A percentile compares a stretch with the other conserved stretches of the same genome.
Conservation (phyloP, 1,140 invertebrate species). For the Lepidurus packardi region DNA sequence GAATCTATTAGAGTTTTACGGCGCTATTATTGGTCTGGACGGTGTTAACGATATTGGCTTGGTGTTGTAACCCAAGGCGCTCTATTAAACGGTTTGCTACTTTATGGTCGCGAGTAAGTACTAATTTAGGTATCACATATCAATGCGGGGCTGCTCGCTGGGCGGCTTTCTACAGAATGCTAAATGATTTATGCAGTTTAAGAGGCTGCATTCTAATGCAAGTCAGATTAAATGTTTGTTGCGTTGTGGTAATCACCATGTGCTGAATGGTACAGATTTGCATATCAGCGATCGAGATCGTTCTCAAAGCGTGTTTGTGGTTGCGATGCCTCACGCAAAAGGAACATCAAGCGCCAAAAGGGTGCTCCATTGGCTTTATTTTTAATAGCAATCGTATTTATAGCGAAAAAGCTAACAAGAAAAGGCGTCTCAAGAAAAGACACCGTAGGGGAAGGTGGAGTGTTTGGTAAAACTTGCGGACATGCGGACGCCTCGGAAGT, state of each 20-base stretch:
- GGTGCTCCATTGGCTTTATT: background rate
- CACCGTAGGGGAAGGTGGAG: conserved; percentile 12
- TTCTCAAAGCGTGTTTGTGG: background rate
- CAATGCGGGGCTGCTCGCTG: background rate
- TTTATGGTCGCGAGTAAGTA: background rate
- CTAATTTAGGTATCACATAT: background rate
- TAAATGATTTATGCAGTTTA: conserved; percentile 1
- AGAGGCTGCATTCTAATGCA: background rate
- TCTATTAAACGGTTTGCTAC: background rate
- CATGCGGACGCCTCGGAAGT: conserved; percentile 6
- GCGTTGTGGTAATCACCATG: background rate
- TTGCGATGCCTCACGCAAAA: background rate
- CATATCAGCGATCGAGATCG: background rate
- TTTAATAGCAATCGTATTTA: conserved; percentile 1
- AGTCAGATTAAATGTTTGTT: background rate
- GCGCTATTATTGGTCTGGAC: background rate
- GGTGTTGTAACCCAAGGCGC: background rate
- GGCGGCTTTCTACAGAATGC: background rate
- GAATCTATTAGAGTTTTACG: too few species aligned
- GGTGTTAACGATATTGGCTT: background rate
- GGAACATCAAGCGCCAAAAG: background rate
- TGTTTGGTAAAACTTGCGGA: background rate
- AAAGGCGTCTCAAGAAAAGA: conserved; percentile 1
- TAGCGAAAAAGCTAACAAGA: background rate
- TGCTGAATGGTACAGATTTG: background rate